These are phyloP conservation scores for Isichthys henryi DNA, from an alignment of 2,113 vertebrate genomes.

Conservation along the genomic window DNA sequence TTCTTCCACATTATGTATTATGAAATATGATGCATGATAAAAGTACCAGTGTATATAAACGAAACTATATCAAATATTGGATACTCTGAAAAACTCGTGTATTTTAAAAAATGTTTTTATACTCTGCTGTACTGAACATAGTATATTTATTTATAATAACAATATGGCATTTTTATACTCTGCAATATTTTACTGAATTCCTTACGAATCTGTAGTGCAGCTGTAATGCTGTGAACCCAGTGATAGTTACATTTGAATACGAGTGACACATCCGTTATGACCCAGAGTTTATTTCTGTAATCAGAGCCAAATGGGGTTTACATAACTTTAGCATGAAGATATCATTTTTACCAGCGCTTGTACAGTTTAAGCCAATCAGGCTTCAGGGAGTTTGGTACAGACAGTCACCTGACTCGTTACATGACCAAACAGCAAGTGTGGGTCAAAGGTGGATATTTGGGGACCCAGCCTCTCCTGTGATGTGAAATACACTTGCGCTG, in stretches of 20 bases:
- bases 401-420: neutral
- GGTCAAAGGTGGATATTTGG: neutral
- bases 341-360: slow-evolving; percentile 55
- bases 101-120: neutral
- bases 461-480: neutral
- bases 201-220: neutral
- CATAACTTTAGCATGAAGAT: slow-evolving; percentile 59
- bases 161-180: neutral
- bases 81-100: neutral
- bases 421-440: neutral
- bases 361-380: neutral
- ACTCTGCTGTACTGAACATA: neutral
- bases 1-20: neutral
- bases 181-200: neutral
- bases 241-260: neutral
- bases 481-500: neutral
- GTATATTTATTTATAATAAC: neutral
- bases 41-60: neutral
- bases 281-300: too few species aligned
- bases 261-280: neutral
- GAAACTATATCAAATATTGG: neutral
- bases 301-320: slow-evolving; percentile 31
- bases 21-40: neutral
- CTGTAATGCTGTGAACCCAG: neutral
- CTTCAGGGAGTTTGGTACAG: neutral